Evolutionary conservation across 2,888 invertebrate species (phyloP).

Genomic region (Liopterus haemorrhoidalis): DNA sequence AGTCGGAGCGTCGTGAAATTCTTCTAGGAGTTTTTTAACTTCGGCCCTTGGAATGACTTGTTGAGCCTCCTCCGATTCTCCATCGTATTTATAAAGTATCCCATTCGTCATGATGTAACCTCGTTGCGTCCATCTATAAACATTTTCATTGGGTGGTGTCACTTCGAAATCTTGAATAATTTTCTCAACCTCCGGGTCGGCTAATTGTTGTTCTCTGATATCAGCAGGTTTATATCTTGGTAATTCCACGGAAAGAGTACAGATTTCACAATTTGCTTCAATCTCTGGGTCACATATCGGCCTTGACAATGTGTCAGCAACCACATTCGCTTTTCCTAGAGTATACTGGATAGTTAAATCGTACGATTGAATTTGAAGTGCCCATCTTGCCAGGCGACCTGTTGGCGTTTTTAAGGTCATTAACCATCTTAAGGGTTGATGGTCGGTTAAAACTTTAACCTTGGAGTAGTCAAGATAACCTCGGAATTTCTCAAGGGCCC

Average conservation of each 20-base stretch:
- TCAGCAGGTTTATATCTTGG: slow-evolving; percentile 20
- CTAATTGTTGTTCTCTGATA: slow-evolving; percentile 25
- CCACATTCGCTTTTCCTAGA: slow-evolving; percentile 39
- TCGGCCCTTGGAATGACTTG: slow-evolving; percentile 27
- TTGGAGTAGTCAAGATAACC: slow-evolving; percentile 38
- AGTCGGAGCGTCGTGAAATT: slow-evolving; percentile 43
- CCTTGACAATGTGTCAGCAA: slow-evolving; percentile 42
- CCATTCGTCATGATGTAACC: slow-evolving; percentile 20
- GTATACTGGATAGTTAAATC: slow-evolving; percentile 40
- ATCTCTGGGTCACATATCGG: slow-evolving; percentile 23
- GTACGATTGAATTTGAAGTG: slow-evolving; percentile 40
- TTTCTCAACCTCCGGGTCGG: slow-evolving; percentile 30
- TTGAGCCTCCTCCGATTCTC: slow-evolving; percentile 24
- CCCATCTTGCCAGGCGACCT: slow-evolving; percentile 46
- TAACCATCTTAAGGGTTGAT: slow-evolving; percentile 44
- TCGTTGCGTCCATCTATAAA: slow-evolving; percentile 10
- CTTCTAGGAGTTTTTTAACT: slow-evolving; percentile 22
- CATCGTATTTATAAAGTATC: slow-evolving; percentile 21
- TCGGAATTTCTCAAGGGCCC: slow-evolving; percentile 38
- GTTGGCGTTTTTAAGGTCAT: slow-evolving; percentile 40
- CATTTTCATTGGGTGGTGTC: slow-evolving; percentile 6
- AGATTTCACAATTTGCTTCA: slow-evolving; percentile 14
- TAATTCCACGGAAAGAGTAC: slow-evolving; percentile 20
- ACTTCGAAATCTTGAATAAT: slow-evolving; percentile 30
- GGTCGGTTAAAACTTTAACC: slow-evolving; percentile 41